Base-by-base conservation (phyloP, 1,140 invertebrate genomes). In the Eubasilissa regina region DNA sequence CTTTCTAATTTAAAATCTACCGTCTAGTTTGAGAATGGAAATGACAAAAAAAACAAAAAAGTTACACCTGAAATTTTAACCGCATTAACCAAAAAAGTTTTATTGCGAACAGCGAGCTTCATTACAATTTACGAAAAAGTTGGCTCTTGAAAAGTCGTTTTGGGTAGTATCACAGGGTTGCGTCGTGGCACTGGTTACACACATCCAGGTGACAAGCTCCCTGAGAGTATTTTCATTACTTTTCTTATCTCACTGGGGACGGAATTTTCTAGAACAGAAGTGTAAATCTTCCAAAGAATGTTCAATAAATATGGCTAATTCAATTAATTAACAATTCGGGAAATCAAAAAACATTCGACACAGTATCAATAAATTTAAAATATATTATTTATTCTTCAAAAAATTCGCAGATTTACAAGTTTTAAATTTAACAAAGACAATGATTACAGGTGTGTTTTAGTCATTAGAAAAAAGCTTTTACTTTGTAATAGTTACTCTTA, bases 41-140 rank as follows among this genome's bases (percentile, higher is more conserved):
- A 68, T 48, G 7, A 12, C 44, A 17, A 44, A 44, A 44, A 44
- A 35, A 35, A 35, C 25, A 35, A 35, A 68, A 47, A 68, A 68
- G 45, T 8, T 47, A n/a, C 45, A 47, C 43, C 64, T 68, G 64
- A 68, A 68, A 10, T 51, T 68, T 47, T 48, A 68, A 48, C 44
- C 15, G 64, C 17, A 68, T 68, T 45, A 68, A 68, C 35, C n/a
- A n/a, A 17, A 15, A 19, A 68, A 68, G 64, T 68, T 68, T 68
- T 68, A 68, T 68, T 68, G 44, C 43, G 64, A 68, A 47, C 64
- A 68, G 44, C 35, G 64, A 43, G 64, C 44, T 68, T 68, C 64
- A 68, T 68, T 68, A 68, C 64, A 68, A 68, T 68, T 48, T 68
- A 43, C 44, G 64, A 44, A 44, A 19, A 68, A 68, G 64, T 68